Base-by-base conservation (phyloP, 2,797 vertebrate genomes). In the Pampus argenteus region DNA sequence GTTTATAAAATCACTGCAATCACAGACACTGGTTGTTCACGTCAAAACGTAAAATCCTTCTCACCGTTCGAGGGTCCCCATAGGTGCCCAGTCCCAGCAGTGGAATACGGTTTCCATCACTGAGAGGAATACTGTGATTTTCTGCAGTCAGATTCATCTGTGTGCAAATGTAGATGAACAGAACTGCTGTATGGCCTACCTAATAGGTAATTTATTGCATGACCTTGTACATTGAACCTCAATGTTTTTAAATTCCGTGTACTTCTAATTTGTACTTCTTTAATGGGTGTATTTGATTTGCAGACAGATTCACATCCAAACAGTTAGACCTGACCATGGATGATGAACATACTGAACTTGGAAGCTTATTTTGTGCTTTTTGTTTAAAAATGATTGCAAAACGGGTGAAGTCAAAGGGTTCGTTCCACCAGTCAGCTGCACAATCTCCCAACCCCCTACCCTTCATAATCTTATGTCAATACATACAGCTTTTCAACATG, bases 51-150 rank as follows among this genome's bases (percentile, higher is more conserved):
- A 2, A 42, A 49, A 22, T 69, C 48, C 10, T 55, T 67, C 95
- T 95, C 91, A 98, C 97, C 81, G 69, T 89, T 31, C 23, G 58
- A 47, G 95, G 95, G 61, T 96, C 89, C 11, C 94, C 93, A 60
- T 93, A 98, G 25, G 97, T 99, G n/a, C 97, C 97, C 57, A 99
- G 78, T 59, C 97, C 97, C 4, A 98, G 55, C 3, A 98, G 57
- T 1, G 97, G 97, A 75, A 98, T 96, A 31, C 69, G 90, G 70
- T 96, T 96, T 4, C 97, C 96, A 64, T 98, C 96, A 62, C 52
- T 96, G 44, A 98, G 92, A 47, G 85, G 88, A 49, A 97, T 29
- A 6, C 89, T 91, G 89, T 96, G 96, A 57, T 49, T 92, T 26
- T 92, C 59, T 17, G 93, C 89, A 2, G 88, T 96, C 55, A 95